Evolutionary conservation across 1,140 invertebrate genomes (phyloP).

Genomic region (Pachypsylla venusta): DNA sequence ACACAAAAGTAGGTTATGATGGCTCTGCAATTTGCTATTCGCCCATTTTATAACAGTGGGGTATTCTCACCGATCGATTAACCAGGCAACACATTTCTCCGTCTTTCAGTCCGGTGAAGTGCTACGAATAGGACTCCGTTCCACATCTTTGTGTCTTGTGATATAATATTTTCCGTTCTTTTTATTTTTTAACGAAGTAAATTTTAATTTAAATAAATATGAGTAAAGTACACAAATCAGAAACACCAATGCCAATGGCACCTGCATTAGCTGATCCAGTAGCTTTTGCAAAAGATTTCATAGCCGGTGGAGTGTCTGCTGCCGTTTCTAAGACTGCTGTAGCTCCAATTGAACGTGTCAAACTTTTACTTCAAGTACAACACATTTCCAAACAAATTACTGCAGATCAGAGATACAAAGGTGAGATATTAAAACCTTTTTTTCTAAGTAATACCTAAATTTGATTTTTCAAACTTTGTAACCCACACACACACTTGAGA

Average conservation of each 20-base stretch:
- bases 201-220: not conserved
- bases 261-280: conserved; percentile 39
- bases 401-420: conserved; percentile 61
- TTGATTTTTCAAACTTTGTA: too few species aligned
- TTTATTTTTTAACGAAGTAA: too few species aligned
- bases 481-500: too few species aligned
- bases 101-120: conserved; percentile 5
- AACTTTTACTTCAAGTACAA: conserved; percentile 77
- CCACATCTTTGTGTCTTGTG: not conserved
- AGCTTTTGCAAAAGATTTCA: conserved; percentile 65
- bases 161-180: not conserved
- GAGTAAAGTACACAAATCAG: conserved; percentile 2
- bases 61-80: not conserved
- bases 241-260: conserved; percentile 16
- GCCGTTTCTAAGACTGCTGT: conserved; percentile 75
- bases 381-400: conserved; percentile 72
- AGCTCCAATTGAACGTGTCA: conserved; percentile 80
- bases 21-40: not conserved
- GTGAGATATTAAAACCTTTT: too few species aligned
- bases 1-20: not conserved
- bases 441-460: too few species aligned
- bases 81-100: not conserved
- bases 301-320: conserved; percentile 71
- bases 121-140: conserved; percentile 3
- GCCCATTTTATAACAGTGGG: not conserved